phyloP scores from a whole-genome alignment of 2,113 vertebrate species.

The Proteles cristata region DNA sequence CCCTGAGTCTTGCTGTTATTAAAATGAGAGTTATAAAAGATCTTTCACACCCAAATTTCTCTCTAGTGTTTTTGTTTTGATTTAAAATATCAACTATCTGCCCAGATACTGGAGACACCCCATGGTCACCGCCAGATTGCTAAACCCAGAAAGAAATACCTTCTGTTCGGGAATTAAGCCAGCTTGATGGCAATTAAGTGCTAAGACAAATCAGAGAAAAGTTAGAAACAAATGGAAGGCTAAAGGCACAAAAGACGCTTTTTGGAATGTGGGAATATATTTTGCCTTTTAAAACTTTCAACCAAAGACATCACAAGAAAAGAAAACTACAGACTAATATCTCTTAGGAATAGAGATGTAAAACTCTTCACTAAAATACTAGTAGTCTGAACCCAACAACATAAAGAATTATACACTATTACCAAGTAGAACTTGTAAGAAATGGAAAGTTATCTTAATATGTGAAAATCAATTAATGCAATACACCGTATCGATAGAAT shows the following conservation, averaged over 20 bases:
- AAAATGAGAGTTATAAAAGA: constrained; percentile 37
- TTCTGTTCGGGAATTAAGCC: not conserved
- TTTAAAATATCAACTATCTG: not conserved
- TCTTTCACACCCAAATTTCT: not conserved
- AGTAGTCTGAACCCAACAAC: not conserved
- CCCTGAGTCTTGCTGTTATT: not conserved
- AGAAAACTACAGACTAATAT: not conserved
- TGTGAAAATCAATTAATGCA: not conserved
- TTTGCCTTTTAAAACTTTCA: not conserved
- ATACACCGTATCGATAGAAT: not conserved
- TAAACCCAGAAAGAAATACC: not conserved
- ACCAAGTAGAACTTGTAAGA: constrained; percentile 1
- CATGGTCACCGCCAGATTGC: not conserved
- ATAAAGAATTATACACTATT: not conserved
- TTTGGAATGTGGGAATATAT: not conserved
- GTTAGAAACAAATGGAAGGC: not conserved
- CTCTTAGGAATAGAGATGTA: not conserved
- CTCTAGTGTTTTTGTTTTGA: constrained; percentile 16
- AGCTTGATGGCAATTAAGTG: not conserved
- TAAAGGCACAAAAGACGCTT: not conserved
- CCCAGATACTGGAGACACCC: not conserved
- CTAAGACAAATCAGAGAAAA: not conserved
- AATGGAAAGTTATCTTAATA: not conserved
- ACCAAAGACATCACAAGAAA: not conserved
- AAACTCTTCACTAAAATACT: constrained; percentile 10